Evolutionary conservation across 2,113 vertebrate species (phyloP), one percentile per base, ranked within the genome.

Genomic region (Psittacara wagleri): DNA sequence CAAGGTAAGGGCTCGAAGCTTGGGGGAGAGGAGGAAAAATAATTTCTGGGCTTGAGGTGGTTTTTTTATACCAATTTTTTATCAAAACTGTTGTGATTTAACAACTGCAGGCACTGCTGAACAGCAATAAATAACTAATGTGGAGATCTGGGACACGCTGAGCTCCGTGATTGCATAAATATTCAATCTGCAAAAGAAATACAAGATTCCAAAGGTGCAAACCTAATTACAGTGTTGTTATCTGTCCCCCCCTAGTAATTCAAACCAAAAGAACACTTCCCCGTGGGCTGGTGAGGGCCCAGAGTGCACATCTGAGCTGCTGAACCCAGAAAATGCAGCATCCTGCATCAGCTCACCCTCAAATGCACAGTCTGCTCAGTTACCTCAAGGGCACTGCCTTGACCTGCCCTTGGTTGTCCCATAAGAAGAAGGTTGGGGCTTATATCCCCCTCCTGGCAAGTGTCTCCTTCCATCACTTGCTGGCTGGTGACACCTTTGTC

Each of bases 91-190:
- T 44, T 35, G 78, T 73, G 79, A 93, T 95, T 95, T 92, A 95
- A 93, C 78, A 96, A 90, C 70, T 77, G 6, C 63, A 64, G 90
- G 5, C 16, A 0, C 85, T 95, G 88, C 79, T 94, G 85, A 92
- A 83, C 87, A 97, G 75, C 84, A 92, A 94, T 96, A 96, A 96
- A 94, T 92, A 96, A 94, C 82, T 96, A 94, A 97, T 27, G 5
- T 31, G 44, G 78, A 88, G 95, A 97, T 95, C 82, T 93, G 94
- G 88, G 90, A 95, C 94, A 52, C 1, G 2, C 18, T n/a, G 51
- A 92, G 85, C 70, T 62, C 92, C 61, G 63, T 83, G 88, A 90
- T 86, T 88, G 90, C 94, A 97, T 97, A 94, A 97, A 95, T 96
- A 97, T 95, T 94, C 94, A 90, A 83, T 23, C 70, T 83, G 95